Evolutionary conservation across 2,797 vertebrate genomes (phyloP), one percentile per base, ranked within the genome.

Genomic region (Gallirallus australis): DNA sequence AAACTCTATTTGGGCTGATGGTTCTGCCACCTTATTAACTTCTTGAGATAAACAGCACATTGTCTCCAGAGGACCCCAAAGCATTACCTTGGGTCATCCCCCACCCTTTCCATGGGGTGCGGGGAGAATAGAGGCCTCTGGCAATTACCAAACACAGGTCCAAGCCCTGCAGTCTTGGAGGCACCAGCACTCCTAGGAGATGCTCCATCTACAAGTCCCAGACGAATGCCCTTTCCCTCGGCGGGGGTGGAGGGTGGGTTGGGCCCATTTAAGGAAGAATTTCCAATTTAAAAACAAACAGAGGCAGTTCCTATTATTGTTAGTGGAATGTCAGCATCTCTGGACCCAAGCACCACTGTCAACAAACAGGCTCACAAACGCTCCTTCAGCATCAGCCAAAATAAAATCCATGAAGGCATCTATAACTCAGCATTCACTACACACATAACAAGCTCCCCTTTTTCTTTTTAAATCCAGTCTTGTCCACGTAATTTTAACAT

Each of bases 301-400:
- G 89, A 97, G 90, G 90, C 94, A 89, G 95, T 94, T 89, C 78
- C 93, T 94, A 94, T 97, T 96, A 91, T 90, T 95, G 96, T 92
- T 70, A 93, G 97, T 93, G 75, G 92, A 93, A 94, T 77, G 81
- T 95, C 77, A 47, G 78, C 96, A 94, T 97, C 97, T 97, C 88
- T 94, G 77, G 61, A 71, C 97, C 88, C 71, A 42, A 93, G 86
- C 80, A 94, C 77, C 53, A 15, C 94, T 95, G 96, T 94, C 89
- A 89, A 96, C 93, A 95, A 95, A 89, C 93, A 77, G 53, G 90
- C 86, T 47, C 87, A 93, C 94, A 96, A 97, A 97, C 91, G 92
- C 83, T 94, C 90, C 95, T 78, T 94, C 96, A 97, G 77, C 94
- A 97, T 88, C 90, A 96, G 96, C 96, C 93, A 93, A 93, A 97